These are phyloP conservation scores for Conger conger DNA, from an alignment of 2,113 vertebrate species.

Conservation along the genomic window DNA sequence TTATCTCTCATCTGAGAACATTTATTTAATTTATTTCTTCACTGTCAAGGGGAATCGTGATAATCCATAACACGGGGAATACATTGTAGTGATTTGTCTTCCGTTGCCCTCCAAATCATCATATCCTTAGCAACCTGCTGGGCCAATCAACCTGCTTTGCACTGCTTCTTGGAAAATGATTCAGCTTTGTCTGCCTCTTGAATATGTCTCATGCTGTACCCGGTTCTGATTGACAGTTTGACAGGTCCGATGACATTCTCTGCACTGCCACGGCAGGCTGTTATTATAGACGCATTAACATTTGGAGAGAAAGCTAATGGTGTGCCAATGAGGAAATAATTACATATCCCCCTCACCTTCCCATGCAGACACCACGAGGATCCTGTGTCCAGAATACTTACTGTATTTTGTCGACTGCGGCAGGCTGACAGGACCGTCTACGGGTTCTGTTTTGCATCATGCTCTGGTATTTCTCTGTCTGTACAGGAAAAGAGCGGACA, in stretches of 20 bases:
- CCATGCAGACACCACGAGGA: too few relatives aligned
- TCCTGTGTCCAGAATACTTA: neutral
- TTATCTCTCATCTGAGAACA: neutral
- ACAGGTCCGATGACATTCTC: conserved; percentile 70
- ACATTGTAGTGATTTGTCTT: neutral
- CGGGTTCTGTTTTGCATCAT: neutral
- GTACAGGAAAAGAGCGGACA: neutral
- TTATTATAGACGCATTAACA: conserved; percentile 83
- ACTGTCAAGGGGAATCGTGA: neutral
- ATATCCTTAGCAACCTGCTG: neutral
- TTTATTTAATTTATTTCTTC: neutral
- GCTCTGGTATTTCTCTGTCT: neutral
- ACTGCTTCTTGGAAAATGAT: conserved; percentile 44
- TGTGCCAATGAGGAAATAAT: conserved; percentile 70
- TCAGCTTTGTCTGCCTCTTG: conserved; percentile 51
- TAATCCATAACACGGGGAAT: neutral
- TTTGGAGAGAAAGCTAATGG: conserved; percentile 75
- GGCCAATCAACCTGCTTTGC: neutral
- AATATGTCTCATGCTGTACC: conserved; percentile 69
- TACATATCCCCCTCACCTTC: conserved; percentile 64
- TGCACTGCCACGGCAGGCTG: conserved; percentile 69
- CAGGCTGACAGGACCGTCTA: neutral
- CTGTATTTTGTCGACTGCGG: neutral
- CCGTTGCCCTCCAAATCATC: neutral
- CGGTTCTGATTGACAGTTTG: conserved; percentile 74